phyloP scores from a whole-genome alignment of 2,888 invertebrate genomes.

The Caenorhabditis macrosperma region DNA sequence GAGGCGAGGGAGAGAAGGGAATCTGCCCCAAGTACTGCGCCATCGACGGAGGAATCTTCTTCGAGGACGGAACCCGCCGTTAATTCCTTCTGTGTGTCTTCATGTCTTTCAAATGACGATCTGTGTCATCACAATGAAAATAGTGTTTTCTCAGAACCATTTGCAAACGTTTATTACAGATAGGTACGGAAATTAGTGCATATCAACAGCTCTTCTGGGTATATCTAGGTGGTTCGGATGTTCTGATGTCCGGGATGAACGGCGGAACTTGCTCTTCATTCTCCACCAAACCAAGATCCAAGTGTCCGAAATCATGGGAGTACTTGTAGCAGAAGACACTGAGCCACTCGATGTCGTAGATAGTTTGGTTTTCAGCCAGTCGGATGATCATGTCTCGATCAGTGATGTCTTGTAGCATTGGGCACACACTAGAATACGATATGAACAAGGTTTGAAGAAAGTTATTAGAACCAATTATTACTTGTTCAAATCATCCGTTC shows the following conservation, averaged over 20 bases:
- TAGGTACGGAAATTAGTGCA: too few relatives aligned
- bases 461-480: slow-evolving; percentile 19
- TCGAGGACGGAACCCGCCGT: slow-evolving; percentile 67
- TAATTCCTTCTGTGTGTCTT: slow-evolving; percentile 14
- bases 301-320: slow-evolving; percentile 75
- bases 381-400: slow-evolving; percentile 68
- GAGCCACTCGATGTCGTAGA: slow-evolving; percentile 76
- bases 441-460: neutral
- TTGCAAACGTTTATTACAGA: too few relatives aligned
- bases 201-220: slow-evolving; percentile 4
- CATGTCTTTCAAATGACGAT: too few relatives aligned
- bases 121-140: too few relatives aligned
- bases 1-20: slow-evolving; percentile 41
- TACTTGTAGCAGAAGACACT: slow-evolving; percentile 71
- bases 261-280: slow-evolving; percentile 72
- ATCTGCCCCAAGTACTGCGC: slow-evolving; percentile 62
- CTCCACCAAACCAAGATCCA: slow-evolving; percentile 65
- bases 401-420: slow-evolving; percentile 72
- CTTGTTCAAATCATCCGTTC: slow-evolving; percentile 66
- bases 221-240: slow-evolving; percentile 8
- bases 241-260: slow-evolving; percentile 68
- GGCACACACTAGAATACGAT: slow-evolving; percentile 74
- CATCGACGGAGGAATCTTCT: slow-evolving; percentile 68
- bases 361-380: slow-evolving; percentile 67
- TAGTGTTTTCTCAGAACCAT: too few relatives aligned